phyloP scores from a whole-genome alignment of 1,140 invertebrate species.

The Drosophila insularis region DNA sequence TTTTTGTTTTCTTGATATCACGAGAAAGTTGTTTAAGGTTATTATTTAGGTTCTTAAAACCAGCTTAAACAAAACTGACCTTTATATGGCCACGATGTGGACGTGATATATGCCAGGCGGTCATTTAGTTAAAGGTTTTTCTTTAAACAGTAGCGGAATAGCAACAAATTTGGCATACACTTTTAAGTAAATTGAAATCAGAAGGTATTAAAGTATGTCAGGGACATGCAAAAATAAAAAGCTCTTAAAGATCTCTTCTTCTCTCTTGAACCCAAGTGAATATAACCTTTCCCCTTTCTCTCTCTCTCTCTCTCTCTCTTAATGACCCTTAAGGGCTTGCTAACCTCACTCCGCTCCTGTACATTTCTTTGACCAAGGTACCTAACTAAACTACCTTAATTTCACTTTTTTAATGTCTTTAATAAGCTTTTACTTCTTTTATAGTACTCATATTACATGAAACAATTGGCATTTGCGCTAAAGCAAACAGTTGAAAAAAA shows the following conservation, averaged over 20 bases:
- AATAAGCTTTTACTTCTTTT: conserved; percentile 52
- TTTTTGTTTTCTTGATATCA: conserved; percentile 15
- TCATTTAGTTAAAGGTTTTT: conserved; percentile 20
- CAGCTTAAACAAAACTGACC: conserved; percentile 42
- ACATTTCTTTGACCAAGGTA: conserved; percentile 28
- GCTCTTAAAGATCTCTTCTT: background rate
- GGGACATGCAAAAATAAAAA: background rate
- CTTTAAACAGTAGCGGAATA: conserved; percentile 24
- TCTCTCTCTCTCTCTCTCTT: no score
- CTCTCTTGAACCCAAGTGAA: no score
- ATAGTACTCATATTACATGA: conserved; percentile 46
- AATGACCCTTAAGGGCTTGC: background rate
- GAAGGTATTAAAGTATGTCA: background rate
- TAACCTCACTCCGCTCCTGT: conserved; percentile 26
- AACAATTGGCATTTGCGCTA: conserved; percentile 50
- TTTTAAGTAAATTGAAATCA: background rate
- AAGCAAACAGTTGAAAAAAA: no score
- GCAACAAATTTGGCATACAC: background rate
- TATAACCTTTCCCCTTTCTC: no score
- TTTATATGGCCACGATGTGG: conserved; percentile 21
- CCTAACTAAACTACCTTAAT: conserved; percentile 29
- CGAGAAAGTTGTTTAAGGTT: conserved; percentile 49
- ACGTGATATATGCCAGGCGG: conserved; percentile 54
- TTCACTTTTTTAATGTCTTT: conserved; percentile 73
- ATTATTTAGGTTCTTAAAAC: conserved; percentile 44